A percentile compares a stretch with the other conserved stretches of the same genome.
Evolutionary conservation across 2,888 invertebrate species (phyloP).

Genomic region (Agrochola macilenta): DNA sequence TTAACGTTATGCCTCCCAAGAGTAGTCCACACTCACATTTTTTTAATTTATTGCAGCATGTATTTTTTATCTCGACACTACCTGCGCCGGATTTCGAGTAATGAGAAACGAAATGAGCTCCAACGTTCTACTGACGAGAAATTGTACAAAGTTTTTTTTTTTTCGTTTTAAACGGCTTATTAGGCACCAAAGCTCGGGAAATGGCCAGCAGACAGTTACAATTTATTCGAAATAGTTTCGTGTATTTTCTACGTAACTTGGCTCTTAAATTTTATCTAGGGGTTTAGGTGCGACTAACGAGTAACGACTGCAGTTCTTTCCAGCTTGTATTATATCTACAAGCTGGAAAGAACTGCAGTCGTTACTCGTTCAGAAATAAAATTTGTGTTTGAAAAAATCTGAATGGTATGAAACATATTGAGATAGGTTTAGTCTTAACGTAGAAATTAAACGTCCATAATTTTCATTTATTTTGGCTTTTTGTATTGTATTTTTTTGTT

Average conservation of each 20-base stretch:
- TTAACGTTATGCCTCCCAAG: conserved; percentile 79
- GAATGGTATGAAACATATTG: not conserved
- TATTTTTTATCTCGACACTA: conserved; percentile 71
- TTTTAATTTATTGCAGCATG: conserved; percentile 71
- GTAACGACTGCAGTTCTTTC: conserved; percentile 7
- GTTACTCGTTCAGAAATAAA: not conserved
- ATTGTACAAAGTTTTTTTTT: conserved; percentile 53
- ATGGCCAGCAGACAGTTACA: conserved; percentile 54
- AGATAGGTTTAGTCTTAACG: not conserved
- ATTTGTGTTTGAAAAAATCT: not conserved
- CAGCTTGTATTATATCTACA: too few species aligned
- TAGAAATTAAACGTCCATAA: not conserved
- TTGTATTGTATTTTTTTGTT: not conserved
- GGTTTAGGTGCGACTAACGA: conserved; percentile 26
- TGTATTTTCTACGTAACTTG: conserved; percentile 48
- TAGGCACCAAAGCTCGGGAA: conserved; percentile 55
- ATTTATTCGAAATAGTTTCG: conserved; percentile 60
- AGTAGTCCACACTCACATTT: conserved; percentile 65
- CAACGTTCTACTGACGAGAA: conserved; percentile 61
- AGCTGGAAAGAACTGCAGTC: too few species aligned
- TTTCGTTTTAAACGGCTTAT: conserved; percentile 56
- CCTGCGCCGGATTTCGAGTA: conserved; percentile 66
- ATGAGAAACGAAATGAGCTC: conserved; percentile 70
- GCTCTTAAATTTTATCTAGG: conserved; percentile 43
- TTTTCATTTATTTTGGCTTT: not conserved